Evolutionary conservation across 2,797 vertebrate species (phyloP).

Genomic region (Setipinna tenuifilis): DNA sequence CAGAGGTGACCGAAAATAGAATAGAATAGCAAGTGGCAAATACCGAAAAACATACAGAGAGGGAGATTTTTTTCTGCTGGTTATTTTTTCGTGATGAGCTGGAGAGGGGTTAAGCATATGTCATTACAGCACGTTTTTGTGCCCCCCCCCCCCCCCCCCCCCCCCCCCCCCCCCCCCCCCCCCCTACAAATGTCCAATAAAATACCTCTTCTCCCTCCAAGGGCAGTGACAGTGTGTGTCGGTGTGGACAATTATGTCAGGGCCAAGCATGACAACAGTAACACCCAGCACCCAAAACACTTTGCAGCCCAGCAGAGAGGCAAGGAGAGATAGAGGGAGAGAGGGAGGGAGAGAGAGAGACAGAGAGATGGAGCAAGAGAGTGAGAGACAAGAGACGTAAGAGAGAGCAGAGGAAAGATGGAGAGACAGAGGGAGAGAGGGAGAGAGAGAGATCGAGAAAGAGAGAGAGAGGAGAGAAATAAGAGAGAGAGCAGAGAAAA

Average conservation of each 20-base stretch:
- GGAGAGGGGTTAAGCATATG: constrained; percentile 26
- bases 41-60: constrained; percentile 33
- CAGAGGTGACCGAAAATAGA: constrained; percentile 42
- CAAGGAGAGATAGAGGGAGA: not conserved
- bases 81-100: constrained; percentile 5
- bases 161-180: no score
- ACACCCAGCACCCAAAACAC: constrained; percentile 45
- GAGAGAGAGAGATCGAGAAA: constrained; percentile 4
- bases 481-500: not conserved
- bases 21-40: constrained; percentile 35
- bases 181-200: constrained; percentile 56
- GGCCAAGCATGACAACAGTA: constrained; percentile 64
- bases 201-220: constrained; percentile 57
- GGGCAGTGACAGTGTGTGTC: constrained; percentile 63
- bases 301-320: constrained; percentile 51
- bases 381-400: not conserved
- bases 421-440: not conserved
- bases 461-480: not conserved
- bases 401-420: not conserved
- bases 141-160: no score
- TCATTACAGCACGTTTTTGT: constrained; percentile 55
- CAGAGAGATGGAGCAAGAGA: not conserved
- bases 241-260: constrained; percentile 63
- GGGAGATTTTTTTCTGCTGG: constrained; percentile 29
- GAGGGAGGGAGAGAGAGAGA: not conserved